Percentiles rank a stretch among this genome's conserved stretches.
Evolutionary conservation across 1,140 invertebrate species (phyloP).

Genomic region (Philaenus spumarius): DNA sequence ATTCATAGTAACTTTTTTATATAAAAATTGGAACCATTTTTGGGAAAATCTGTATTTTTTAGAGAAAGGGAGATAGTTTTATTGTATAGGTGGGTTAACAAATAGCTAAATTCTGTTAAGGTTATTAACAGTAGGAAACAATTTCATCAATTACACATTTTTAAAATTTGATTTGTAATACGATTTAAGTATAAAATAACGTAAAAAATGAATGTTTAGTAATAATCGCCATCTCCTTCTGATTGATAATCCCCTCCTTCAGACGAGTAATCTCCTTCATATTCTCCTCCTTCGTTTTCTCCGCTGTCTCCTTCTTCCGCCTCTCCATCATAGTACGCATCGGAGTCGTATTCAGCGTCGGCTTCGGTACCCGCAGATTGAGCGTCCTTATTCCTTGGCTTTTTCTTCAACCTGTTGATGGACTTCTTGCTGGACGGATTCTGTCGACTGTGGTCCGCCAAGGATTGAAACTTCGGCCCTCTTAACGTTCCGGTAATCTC

Average conservation of each 20-base stretch:
- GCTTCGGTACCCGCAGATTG: slow-evolving; percentile 10
- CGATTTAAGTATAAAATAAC: too few species aligned
- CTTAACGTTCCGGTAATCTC: not conserved
- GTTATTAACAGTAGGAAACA: too few species aligned
- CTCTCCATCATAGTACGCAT: not conserved
- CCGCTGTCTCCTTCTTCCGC: not conserved
- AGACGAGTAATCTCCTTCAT: slow-evolving; percentile 10
- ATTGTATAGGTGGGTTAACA: too few species aligned
- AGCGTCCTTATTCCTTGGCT: not conserved
- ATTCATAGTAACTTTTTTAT: too few species aligned
- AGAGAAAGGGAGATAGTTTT: too few species aligned
- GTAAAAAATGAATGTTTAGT: too few species aligned
- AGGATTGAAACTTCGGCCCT: slow-evolving; percentile 1
- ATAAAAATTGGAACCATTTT: too few species aligned
- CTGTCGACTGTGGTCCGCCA: not conserved
- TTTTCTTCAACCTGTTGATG: not conserved
- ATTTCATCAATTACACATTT: too few species aligned
- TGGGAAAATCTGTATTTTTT: too few species aligned
- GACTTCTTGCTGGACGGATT: too few species aligned
- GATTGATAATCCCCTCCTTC: not conserved
- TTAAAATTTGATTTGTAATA: too few species aligned
- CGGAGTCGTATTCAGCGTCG: slow-evolving; percentile 11
- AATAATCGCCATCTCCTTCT: not conserved
- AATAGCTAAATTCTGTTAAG: too few species aligned
- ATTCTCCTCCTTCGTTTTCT: slow-evolving; percentile 1